Evolutionary conservation across 2,797 vertebrate genomes (phyloP), one percentile per base, ranked within the genome.

Genomic region (Mionectes olivaceus): DNA sequence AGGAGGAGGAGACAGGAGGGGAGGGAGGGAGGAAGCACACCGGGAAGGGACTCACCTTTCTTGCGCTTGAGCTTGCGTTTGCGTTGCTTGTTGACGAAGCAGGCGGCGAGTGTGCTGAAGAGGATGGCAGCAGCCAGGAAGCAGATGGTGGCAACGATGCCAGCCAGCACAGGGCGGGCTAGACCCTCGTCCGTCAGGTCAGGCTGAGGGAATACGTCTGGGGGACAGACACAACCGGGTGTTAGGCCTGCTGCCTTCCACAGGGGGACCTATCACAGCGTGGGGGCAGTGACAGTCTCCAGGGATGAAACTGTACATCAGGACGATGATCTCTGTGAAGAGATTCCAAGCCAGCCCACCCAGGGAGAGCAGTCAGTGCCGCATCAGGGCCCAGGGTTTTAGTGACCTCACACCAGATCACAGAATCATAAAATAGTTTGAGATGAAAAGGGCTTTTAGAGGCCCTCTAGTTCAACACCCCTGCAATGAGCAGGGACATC

Each of bases 81-180:
- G 93, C 99, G 99, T 97, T 99, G 99, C 97, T 99, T 99, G 98
- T 99, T 99, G 96, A 99, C 99, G 63, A 99, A 99, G 98, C 99
- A 99, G 94, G 99, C 99, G 7, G 99, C 99, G 49, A 99, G 98
- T 32, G 99, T 99, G 98, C 99, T 99, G 97, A 99, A 99, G 84
- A 99, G 98, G 95, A 99, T 98, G 65, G 99, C 99, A 3, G 99
- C 99, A 41, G 99, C 99, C 98, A 99, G 97, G 96, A 99, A 99
- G 97, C 99, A 99, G 97, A 99, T 99, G 93, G 99, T 99, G 74
- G 99, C 99, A 88, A 99, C 99, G 5, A 99, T 99, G 55, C 99
- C 99, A 50, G 99, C 99, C 97, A 99, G 98, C 96, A 99, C 99
- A 0, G 99, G 99, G 88, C 99, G 99, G 11, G 99, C 99, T 97